These are phyloP conservation scores for Falco cherrug DNA, from an alignment of 2,797 vertebrate genomes.

Conservation along the genomic window DNA sequence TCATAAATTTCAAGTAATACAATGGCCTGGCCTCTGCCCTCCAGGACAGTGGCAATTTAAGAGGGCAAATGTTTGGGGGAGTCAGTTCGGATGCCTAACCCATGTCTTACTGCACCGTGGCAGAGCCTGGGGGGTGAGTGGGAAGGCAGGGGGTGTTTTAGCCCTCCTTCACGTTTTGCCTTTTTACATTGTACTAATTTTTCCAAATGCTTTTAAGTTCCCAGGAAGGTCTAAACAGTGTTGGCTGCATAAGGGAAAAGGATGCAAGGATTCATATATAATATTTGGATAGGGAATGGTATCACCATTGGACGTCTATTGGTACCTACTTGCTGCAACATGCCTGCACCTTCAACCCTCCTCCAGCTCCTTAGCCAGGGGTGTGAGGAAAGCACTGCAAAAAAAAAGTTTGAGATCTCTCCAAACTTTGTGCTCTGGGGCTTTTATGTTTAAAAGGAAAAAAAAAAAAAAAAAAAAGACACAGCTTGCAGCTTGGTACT, in stretches of 20 bases:
- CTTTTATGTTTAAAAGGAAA: background rate
- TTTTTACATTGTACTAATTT: background rate
- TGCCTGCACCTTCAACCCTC: background rate
- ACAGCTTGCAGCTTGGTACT: background rate
- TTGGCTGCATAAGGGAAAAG: background rate
- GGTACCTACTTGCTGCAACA: background rate
- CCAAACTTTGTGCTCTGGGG: background rate
- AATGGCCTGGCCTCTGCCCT: conserved; percentile 69
- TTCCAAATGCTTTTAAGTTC: background rate
- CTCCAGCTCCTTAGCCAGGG: background rate
- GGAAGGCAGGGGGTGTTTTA: background rate
- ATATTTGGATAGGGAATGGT: background rate
- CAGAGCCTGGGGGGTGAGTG: background rate
- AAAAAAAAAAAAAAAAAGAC: no score
- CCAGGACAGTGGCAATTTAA: conserved; percentile 72
- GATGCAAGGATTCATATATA: background rate
- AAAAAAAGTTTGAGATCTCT: background rate
- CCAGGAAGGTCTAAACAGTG: background rate
- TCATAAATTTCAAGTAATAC: conserved; percentile 77
- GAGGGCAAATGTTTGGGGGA: conserved; percentile 77
- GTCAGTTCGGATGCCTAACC: conserved; percentile 58
- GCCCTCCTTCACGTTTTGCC: background rate
- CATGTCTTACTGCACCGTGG: accelerated
- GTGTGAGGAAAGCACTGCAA: background rate
- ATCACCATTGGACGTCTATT: accelerated